Percentiles rank a stretch among this genome's conserved stretches.
Evolutionary conservation across 2,797 vertebrate genomes (phyloP).

Genomic region (Neosalanx taihuensis): DNA sequence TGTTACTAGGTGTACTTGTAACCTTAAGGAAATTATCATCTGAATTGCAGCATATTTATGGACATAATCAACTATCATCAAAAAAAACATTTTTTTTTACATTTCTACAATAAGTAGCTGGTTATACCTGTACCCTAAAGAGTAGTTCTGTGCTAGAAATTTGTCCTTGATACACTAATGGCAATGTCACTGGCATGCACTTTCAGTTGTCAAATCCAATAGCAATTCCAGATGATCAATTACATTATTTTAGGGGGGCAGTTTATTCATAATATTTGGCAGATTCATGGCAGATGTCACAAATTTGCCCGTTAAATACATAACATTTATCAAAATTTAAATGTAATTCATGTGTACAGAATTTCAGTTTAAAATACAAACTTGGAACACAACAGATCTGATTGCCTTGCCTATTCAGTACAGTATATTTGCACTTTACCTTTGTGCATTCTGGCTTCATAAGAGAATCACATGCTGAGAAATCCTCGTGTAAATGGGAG

Average conservation of each 20-base stretch:
- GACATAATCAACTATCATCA: background rate
- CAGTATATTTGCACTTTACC: constrained; percentile 1
- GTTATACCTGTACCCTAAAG: too few species aligned
- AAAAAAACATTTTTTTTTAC: background rate
- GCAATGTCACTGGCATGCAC: too few species aligned
- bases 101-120: too few species aligned
- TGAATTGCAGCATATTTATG: background rate
- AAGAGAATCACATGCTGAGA: background rate
- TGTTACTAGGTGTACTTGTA: background rate
- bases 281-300: background rate
- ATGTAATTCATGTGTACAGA: constrained; percentile 1
- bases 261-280: constrained; percentile 12
- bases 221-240: too few species aligned
- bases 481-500: background rate
- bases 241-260: too few species aligned
- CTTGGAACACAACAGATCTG: background rate
- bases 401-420: background rate
- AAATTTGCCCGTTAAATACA: background rate
- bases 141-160: too few species aligned
- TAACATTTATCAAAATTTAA: constrained; percentile 1
- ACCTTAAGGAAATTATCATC: background rate
- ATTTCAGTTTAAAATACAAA: background rate
- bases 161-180: too few species aligned
- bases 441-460: background rate
- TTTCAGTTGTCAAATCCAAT: too few species aligned